Base-by-base conservation (phyloP, 2,797 vertebrate genomes). In the Sitta carolinensis region DNA sequence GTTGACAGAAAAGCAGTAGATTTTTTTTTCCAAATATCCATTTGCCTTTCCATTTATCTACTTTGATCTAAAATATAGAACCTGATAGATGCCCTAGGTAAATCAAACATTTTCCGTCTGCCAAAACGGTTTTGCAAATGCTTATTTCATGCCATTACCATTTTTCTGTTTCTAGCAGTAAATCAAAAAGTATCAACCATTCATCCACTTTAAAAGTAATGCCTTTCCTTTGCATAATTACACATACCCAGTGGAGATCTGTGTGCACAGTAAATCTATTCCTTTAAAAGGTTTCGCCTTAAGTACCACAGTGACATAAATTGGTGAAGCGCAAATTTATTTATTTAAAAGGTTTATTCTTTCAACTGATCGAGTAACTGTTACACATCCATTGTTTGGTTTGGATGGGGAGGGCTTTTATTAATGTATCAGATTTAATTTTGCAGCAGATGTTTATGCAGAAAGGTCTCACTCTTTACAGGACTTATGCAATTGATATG, bases 311-410 rank as follows among this genome's bases (percentile, higher is more conserved):
- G 87, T 97, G 97, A 97, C 98, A 98, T 97, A 97, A 98, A 98
- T 97, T 97, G 97, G 97, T 87, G 94, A 91, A 95, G 96, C 54
- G 7, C 95, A 97, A 97, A 97, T 97, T 97, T 98, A 98, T 98
- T 98, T 98, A 98, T 97, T 96, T 97, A 97, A 98, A 96, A 97
- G 97, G 97, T 97, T 98, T 97, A 96, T 98, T 98, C 97, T 97
- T 97, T 97, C 97, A 97, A 97, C 97, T 96, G 94, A 86, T 96
- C 4, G 67, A 94, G 95, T 97, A 96, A 97, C 94, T 95, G 95
- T 95, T 97, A 92, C 62, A 93, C 87, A 90, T 95, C 94, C 96
- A 91, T 95, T 96, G 95, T 97, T 97, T 97, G 93, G 88, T 92
- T 92, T 97, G 94, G 54, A 88, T 78, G 89, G 61, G 64, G 77